These are phyloP conservation scores for Dinoponera quadriceps DNA, from an alignment of 1,140 invertebrate genomes.

Conservation along the genomic window DNA sequence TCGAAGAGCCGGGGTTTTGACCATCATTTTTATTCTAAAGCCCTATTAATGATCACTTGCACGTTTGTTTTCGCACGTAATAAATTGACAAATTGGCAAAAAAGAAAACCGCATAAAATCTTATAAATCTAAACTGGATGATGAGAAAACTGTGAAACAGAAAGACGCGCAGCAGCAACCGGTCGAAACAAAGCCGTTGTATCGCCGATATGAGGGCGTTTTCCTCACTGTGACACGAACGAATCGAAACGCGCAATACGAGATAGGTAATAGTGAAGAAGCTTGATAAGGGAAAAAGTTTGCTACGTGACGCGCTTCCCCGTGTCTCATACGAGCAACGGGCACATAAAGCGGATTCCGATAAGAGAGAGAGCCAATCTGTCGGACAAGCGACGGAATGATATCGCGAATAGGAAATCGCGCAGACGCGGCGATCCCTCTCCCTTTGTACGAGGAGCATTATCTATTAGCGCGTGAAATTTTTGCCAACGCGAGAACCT, in stretches of 20 bases:
- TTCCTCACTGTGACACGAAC: neutral
- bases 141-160: too few species aligned
- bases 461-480: neutral
- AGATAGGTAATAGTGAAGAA: conserved; percentile 22
- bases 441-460: conserved; percentile 6
- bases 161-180: neutral
- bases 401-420: conserved; percentile 10
- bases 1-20: too few species aligned
- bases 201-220: neutral
- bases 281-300: conserved; percentile 13
- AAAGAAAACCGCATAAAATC: too few species aligned
- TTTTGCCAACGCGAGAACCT: neutral
- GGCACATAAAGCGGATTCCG: neutral
- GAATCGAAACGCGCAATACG: neutral
- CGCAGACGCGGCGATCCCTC: neutral
- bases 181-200: neutral
- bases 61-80: too few species aligned
- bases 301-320: conserved; percentile 9
- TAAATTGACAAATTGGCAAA: too few species aligned
- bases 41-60: too few species aligned
- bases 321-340: conserved; percentile 15
- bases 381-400: conserved; percentile 18
- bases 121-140: too few species aligned
- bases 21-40: too few species aligned
- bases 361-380: conserved; percentile 33